Conservation (phyloP, 2,797 vertebrate genomes). For the Enteromius fasciolatus region DNA sequence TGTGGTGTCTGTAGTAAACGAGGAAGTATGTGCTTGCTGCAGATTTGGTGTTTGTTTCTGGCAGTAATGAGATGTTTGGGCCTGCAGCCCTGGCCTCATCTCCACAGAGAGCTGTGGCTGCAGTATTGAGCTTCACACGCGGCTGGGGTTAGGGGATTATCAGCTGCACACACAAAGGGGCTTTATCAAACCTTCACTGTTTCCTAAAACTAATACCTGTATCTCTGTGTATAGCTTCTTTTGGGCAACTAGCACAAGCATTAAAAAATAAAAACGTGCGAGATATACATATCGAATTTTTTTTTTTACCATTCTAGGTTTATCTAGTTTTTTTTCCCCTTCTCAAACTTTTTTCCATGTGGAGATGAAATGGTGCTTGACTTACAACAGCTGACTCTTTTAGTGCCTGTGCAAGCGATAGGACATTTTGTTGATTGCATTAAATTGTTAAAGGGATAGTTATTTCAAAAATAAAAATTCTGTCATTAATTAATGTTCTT, state of each 20-base stretch:
- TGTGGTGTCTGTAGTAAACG: conserved; percentile 6
- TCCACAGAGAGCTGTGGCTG: conserved; percentile 61
- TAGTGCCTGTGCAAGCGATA: neutral
- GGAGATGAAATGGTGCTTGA: neutral
- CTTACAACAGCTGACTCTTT: too few species aligned
- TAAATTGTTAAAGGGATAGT: neutral
- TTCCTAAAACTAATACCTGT: neutral
- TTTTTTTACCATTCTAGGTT: neutral
- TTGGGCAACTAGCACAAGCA: neutral
- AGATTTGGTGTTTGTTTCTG: conserved; percentile 59
- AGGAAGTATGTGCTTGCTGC: conserved; percentile 5
- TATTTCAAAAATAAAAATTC: neutral
- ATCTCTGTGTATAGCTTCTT: neutral
- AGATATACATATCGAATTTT: neutral
- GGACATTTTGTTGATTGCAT: neutral
- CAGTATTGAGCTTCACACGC: conserved; percentile 24
- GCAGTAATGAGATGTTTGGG: conserved; percentile 70
- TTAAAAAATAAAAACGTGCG: neutral
- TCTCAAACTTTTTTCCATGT: neutral
- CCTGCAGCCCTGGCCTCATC: conserved; percentile 51
- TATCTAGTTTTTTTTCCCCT: neutral
- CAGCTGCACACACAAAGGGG: conserved; percentile 10
- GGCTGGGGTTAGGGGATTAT: conserved; percentile 36
- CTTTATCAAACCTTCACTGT: conserved; percentile 28
- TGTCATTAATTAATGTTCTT: too few species aligned